Conservation (phyloP, 2,113 vertebrate species). For the Willisornis vidua region DNA sequence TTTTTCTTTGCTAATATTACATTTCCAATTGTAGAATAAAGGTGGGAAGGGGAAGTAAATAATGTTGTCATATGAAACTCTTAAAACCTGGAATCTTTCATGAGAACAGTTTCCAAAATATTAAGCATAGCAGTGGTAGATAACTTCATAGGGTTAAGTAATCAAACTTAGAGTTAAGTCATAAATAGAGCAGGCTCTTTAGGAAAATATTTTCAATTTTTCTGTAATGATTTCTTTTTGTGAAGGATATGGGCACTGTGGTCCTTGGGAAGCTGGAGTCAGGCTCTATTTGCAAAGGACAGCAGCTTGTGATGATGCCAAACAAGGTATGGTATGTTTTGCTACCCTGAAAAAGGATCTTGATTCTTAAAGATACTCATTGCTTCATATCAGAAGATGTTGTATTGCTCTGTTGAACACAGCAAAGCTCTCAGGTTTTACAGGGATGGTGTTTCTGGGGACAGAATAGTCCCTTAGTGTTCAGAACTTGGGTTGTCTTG, state of each 20-base stretch:
- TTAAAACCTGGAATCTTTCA: background rate
- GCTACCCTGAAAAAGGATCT: background rate
- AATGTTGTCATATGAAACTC: background rate
- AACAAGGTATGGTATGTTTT: constrained; percentile 84
- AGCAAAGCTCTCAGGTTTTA: background rate
- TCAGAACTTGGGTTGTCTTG: background rate
- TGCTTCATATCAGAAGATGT: background rate
- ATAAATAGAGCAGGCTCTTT: background rate
- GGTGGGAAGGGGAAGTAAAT: background rate
- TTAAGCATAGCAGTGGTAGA: background rate
- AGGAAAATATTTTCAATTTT: background rate
- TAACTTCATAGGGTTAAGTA: background rate
- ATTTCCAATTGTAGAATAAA: background rate
- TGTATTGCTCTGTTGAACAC: background rate
- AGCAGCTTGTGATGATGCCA: constrained; percentile 98
- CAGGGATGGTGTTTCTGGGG: background rate
- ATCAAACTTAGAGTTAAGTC: background rate
- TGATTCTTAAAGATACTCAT: background rate
- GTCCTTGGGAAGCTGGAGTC: constrained; percentile 96
- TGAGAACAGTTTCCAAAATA: background rate
- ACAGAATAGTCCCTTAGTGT: background rate
- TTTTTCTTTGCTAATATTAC: background rate
- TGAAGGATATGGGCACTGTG: constrained; percentile 97
- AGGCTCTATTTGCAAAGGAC: constrained; percentile 93
- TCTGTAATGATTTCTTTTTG: background rate